Evolutionary conservation across 2,888 invertebrate genomes (phyloP).

Genomic region (Sarcophaga caerulescens): DNA sequence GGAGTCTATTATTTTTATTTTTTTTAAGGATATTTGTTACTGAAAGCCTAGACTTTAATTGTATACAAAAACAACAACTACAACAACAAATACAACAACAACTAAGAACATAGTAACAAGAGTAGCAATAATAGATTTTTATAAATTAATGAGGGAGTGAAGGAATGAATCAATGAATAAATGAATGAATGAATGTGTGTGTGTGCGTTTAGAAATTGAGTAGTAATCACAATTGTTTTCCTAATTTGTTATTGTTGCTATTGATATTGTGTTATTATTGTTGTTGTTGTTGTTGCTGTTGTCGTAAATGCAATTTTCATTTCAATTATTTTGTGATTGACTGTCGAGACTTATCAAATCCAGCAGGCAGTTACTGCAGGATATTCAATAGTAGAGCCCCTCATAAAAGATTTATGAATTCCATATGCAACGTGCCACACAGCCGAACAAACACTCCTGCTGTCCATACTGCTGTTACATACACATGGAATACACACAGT

Average conservation of each 20-base stretch:
- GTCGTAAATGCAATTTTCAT: conserved; percentile 60
- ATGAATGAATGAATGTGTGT: neutral
- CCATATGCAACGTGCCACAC: neutral
- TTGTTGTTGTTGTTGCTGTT: conserved; percentile 9
- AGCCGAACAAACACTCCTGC: neutral
- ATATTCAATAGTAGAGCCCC: neutral
- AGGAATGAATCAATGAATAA: neutral
- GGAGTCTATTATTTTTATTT: conserved; percentile 16
- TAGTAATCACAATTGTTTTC: conserved; percentile 41
- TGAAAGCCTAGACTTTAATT: conserved; percentile 34
- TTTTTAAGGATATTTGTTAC: neutral
- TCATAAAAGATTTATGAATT: conserved; percentile 53
- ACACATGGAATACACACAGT: neutral
- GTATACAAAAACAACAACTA: conserved; percentile 29
- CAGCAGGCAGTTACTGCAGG: conserved; percentile 9
- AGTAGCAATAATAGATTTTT: too few relatives aligned
- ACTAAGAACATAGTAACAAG: too few relatives aligned
- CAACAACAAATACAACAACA: too few relatives aligned
- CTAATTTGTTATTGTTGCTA: conserved; percentile 43
- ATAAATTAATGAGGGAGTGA: too few relatives aligned
- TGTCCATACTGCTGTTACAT: too few relatives aligned
- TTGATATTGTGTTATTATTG: neutral
- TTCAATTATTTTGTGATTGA: conserved; percentile 65
- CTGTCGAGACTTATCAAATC: conserved; percentile 54
- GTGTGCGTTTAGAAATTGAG: neutral